phyloP scores from a whole-genome alignment of 1,140 invertebrate genomes.

The Thrips palmi region DNA sequence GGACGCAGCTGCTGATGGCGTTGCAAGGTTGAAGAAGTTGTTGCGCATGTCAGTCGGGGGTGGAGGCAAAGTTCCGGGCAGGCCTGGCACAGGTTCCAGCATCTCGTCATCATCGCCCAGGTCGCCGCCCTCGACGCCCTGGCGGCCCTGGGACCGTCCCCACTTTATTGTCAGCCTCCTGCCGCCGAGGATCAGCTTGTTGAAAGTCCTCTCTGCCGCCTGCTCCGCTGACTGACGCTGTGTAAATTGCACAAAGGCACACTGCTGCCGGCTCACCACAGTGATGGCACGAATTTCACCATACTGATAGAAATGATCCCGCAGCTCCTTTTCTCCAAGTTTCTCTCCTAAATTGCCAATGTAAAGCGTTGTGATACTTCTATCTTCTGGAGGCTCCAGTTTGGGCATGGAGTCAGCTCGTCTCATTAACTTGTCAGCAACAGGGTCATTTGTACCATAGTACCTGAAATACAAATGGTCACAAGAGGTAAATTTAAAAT shows the following conservation, averaged over 20 bases:
- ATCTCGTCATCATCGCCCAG: constrained; percentile 22
- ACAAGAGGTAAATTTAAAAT: not conserved
- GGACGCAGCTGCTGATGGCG: constrained; percentile 31
- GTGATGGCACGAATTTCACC: constrained; percentile 94
- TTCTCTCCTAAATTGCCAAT: constrained; percentile 82
- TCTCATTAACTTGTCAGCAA: constrained; percentile 92
- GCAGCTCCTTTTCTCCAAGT: constrained; percentile 77
- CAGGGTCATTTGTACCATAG: constrained; percentile 97
- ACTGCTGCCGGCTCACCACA: constrained; percentile 82
- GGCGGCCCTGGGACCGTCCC: constrained; percentile 73
- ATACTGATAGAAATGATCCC: constrained; percentile 93
- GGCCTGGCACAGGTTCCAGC: constrained; percentile 73
- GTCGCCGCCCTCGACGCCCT: constrained; percentile 16
- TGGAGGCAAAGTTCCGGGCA: constrained; percentile 58
- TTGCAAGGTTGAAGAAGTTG: constrained; percentile 66
- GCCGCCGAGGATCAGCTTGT: constrained; percentile 78
- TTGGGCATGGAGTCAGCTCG: constrained; percentile 87
- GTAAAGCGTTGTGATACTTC: constrained; percentile 90
- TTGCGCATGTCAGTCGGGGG: constrained; percentile 58
- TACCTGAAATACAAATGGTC: constrained; percentile 34
- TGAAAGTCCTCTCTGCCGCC: constrained; percentile 92
- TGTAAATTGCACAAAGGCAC: constrained; percentile 96
- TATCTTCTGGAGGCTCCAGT: constrained; percentile 87
- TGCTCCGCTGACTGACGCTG: constrained; percentile 72
- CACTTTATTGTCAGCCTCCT: constrained; percentile 87